These are phyloP conservation scores for Drosophila ercepeae DNA, from an alignment of 1,140 invertebrate species.

Conservation along the genomic window DNA sequence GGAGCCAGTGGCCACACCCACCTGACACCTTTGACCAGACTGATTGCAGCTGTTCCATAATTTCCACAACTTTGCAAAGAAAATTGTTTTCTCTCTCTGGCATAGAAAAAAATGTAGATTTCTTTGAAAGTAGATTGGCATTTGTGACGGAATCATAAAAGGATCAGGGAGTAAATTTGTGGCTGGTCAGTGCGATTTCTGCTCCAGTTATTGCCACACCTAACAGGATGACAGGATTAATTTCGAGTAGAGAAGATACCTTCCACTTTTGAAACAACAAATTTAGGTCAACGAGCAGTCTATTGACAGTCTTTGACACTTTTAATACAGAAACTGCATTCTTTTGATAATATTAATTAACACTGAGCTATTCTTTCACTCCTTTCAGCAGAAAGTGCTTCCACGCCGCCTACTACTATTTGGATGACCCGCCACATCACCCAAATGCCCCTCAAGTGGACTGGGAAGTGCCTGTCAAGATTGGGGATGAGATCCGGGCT, in stretches of 20 bases:
- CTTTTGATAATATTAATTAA: slow-evolving; percentile 32
- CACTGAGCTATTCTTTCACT: slow-evolving; percentile 57
- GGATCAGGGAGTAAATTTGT: slow-evolving; percentile 6
- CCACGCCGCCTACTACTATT: slow-evolving; percentile 92
- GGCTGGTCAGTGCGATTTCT: slow-evolving; percentile 34
- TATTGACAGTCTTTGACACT: background rate
- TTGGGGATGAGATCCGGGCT: slow-evolving; percentile 80
- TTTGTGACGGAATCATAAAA: background rate
- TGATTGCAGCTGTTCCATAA: slow-evolving; percentile 56
- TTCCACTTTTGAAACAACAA: background rate
- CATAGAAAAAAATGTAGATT: slow-evolving; percentile 27
- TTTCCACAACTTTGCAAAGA: slow-evolving; percentile 34
- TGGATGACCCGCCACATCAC: slow-evolving; percentile 89
- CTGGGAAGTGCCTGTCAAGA: slow-evolving; percentile 84
- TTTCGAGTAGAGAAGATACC: no score
- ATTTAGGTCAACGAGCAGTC: background rate
- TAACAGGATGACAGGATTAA: slow-evolving; percentile 14
- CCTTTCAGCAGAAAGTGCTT: slow-evolving; percentile 89
- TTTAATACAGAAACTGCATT: background rate
- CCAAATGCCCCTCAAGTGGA: slow-evolving; percentile 84
- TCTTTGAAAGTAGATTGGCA: slow-evolving; percentile 21
- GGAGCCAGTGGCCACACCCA: slow-evolving; percentile 4
- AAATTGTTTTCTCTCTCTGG: slow-evolving; percentile 7
- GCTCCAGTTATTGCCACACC: slow-evolving; percentile 25
- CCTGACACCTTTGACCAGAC: slow-evolving; percentile 50